Evolutionary conservation across 1,140 invertebrate genomes (phyloP).

Genomic region (Phthorimaea operculella): DNA sequence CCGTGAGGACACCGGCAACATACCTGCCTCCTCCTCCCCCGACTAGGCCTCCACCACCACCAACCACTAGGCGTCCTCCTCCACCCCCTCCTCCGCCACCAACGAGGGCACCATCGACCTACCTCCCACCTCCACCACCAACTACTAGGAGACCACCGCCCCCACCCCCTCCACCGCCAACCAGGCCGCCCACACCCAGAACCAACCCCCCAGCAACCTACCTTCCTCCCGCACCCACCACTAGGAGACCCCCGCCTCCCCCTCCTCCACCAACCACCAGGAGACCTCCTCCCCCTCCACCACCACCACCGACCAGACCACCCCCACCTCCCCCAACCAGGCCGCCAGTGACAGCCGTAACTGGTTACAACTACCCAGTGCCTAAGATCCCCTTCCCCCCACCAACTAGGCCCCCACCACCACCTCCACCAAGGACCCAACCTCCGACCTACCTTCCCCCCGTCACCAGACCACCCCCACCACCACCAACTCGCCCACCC

Average conservation of each 20-base stretch:
- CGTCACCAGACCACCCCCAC: conserved; percentile 13
- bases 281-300: conserved; percentile 19
- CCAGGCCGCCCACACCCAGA: conserved; percentile 3
- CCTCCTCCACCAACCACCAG: conserved; percentile 15
- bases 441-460: conserved; percentile 10
- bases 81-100: conserved; percentile 15
- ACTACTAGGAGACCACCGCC: not conserved
- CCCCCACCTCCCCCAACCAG: conserved; percentile 16
- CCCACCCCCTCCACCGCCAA: conserved; percentile 1
- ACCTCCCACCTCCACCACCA: conserved; percentile 14
- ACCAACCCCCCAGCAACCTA: conserved; percentile 10
- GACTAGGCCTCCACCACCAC: conserved; percentile 14
- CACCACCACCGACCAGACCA: conserved; percentile 10
- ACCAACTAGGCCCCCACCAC: conserved; percentile 13
- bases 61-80: conserved; percentile 14
- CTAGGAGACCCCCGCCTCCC: conserved; percentile 11
- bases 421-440: conserved; percentile 1
- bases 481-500: not conserved
- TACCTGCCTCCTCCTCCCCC: conserved; percentile 23
- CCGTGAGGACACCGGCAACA: conserved; percentile 15
- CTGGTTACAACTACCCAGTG: conserved; percentile 6
- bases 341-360: conserved; percentile 7
- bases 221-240: not conserved
- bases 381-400: conserved; percentile 15
- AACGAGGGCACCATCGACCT: conserved; percentile 18